These are phyloP conservation scores for Carassius auratus DNA, from an alignment of 2,113 vertebrate genomes.

Conservation along the genomic window DNA sequence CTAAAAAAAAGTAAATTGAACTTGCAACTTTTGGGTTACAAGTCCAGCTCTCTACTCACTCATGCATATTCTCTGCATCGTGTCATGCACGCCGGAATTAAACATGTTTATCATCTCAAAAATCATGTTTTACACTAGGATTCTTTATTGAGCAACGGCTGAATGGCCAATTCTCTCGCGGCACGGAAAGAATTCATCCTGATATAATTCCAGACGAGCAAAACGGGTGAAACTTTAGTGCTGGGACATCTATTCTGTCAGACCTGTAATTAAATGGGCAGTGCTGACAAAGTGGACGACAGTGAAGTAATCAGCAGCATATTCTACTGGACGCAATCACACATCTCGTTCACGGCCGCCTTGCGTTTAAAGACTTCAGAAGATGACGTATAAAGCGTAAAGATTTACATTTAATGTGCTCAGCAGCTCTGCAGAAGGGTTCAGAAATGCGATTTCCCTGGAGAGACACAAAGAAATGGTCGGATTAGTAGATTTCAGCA, in stretches of 20 bases:
- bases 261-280: slow-evolving; percentile 41
- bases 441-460: slow-evolving; percentile 26
- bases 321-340: slow-evolving; percentile 35
- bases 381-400: slow-evolving; percentile 20
- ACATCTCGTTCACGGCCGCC: background rate
- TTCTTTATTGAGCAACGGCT: slow-evolving; percentile 52
- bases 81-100: slow-evolving; percentile 69
- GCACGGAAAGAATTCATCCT: slow-evolving; percentile 43
- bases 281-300: slow-evolving; percentile 35
- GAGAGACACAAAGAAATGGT: slow-evolving; percentile 25
- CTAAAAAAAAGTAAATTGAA: no score
- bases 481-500: background rate
- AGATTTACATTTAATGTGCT: slow-evolving; percentile 46
- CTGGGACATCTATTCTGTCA: slow-evolving; percentile 14
- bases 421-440: slow-evolving; percentile 3
- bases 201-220: slow-evolving; percentile 61
- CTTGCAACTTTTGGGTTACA: no score
- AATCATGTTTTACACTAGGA: slow-evolving; percentile 62
- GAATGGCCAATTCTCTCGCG: slow-evolving; percentile 46
- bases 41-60: slow-evolving; percentile 49
- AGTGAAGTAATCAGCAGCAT: slow-evolving; percentile 27
- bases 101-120: slow-evolving; percentile 72
- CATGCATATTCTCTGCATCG: slow-evolving; percentile 67
- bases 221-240: slow-evolving; percentile 39
- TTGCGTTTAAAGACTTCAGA: slow-evolving; percentile 32